A percentile compares a stretch with the other conserved stretches of the same genome.
Evolutionary conservation across 2,797 vertebrate species (phyloP).

Genomic region (Sarcoramphus papa): DNA sequence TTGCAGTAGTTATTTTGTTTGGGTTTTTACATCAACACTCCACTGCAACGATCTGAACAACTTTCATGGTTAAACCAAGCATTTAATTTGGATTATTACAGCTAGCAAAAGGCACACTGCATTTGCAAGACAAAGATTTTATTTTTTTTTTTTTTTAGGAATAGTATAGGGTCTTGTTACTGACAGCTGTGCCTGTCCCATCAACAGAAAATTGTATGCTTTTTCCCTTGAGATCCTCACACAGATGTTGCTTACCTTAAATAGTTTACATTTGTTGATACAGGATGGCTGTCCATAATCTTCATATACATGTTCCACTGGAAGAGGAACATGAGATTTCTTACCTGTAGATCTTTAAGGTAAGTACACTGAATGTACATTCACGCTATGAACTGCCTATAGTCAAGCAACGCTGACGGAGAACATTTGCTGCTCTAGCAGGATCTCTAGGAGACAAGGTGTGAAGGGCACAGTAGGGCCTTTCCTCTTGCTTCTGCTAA

Average conservation of each 20-base stretch:
- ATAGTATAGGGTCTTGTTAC: not conserved
- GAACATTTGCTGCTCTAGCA: accelerated
- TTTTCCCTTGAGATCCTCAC: not conserved
- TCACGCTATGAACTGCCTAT: not conserved
- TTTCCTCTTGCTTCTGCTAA: not conserved
- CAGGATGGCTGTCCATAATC: accelerated
- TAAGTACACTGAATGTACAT: not conserved
- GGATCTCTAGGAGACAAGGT: not conserved
- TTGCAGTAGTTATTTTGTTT: not conserved
- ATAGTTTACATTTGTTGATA: not conserved
- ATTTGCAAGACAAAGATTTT: not conserved
- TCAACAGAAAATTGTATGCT: accelerated
- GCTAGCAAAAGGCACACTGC: not conserved
- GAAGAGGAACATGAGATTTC: not conserved
- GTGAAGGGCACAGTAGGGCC: not conserved
- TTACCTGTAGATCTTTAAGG: not conserved
- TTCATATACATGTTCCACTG: accelerated
- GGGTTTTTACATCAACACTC: not conserved
- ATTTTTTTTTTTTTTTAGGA: not conserved
- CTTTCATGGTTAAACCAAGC: not conserved
- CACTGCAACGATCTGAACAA: not conserved
- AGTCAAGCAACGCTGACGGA: not conserved
- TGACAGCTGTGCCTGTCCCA: not conserved
- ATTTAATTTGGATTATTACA: not conserved
- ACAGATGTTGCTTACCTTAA: not conserved